These are phyloP conservation scores for Catocala nupta DNA, from an alignment of 2,888 invertebrate genomes.

Conservation along the genomic window DNA sequence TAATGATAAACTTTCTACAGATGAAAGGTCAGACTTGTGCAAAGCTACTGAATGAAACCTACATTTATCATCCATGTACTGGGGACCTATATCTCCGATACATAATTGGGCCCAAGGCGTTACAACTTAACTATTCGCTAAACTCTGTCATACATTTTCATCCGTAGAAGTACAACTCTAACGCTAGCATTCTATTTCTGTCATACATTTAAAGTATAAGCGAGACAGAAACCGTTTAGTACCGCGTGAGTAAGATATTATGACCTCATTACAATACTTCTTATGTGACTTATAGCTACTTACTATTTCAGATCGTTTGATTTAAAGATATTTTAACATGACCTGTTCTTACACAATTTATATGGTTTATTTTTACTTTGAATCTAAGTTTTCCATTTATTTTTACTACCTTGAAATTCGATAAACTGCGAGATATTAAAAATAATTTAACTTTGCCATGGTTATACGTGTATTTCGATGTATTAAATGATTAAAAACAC, in stretches of 20 bases:
- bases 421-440: not conserved
- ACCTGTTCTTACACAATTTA: slow-evolving; percentile 3
- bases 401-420: not conserved
- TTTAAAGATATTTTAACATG: not conserved
- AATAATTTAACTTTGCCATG: not conserved
- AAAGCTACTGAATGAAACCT: slow-evolving; percentile 38
- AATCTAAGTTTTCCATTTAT: not conserved
- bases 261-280: slow-evolving; percentile 10
- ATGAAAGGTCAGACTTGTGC: slow-evolving; percentile 45
- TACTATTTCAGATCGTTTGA: slow-evolving; percentile 29
- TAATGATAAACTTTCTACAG: slow-evolving; percentile 27
- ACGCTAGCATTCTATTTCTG: slow-evolving; percentile 14
- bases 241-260: not conserved
- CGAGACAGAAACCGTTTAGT: slow-evolving; percentile 9
- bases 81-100: slow-evolving; percentile 23
- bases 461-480: slow-evolving; percentile 26
- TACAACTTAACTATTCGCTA: slow-evolving; percentile 36
- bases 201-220: slow-evolving; percentile 19
- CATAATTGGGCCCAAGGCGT: slow-evolving; percentile 47
- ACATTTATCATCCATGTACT: slow-evolving; percentile 25
- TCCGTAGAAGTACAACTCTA: slow-evolving; percentile 33
- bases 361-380: not conserved
- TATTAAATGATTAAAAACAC: slow-evolving; percentile 21
- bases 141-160: slow-evolving; percentile 33
- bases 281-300: slow-evolving; percentile 23